phyloP scores from a whole-genome alignment of 2,888 invertebrate genomes.

The Pecten maximus region DNA sequence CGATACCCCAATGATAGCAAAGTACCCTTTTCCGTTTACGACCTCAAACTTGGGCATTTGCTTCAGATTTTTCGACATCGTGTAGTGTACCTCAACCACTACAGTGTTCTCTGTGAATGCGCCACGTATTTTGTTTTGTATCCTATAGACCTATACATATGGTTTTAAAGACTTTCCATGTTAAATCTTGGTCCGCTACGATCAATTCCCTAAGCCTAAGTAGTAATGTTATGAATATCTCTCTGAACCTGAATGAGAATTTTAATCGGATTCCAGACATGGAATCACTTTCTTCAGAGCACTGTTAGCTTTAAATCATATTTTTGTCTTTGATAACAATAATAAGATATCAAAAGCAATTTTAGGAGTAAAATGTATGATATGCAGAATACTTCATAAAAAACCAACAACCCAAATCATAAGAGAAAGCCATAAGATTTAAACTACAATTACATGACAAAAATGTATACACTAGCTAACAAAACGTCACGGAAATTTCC shows the following conservation, averaged over 20 bases:
- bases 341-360: not conserved
- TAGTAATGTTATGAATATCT: slow-evolving; percentile 8
- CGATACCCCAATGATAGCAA: slow-evolving; percentile 44
- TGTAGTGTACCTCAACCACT: not conserved
- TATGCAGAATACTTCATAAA: not conserved
- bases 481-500: not conserved
- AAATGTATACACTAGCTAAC: not conserved
- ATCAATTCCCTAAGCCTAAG: slow-evolving; percentile 7
- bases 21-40: slow-evolving; percentile 46
- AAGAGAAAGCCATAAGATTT: not conserved
- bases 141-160: not conserved
- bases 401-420: no score
- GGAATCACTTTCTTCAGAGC: not conserved
- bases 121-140: not conserved
- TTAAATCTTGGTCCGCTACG: not conserved
- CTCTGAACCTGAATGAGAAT: not conserved
- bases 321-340: not conserved
- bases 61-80: slow-evolving; percentile 23
- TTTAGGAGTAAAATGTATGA: no score
- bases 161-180: not conserved
- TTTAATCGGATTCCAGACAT: slow-evolving; percentile 28
- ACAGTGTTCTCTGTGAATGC: not conserved
- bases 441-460: no score
- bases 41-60: slow-evolving; percentile 48
- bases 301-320: not conserved